These are phyloP conservation scores for Mallotus villosus DNA, from an alignment of 2,797 vertebrate genomes.

Conservation along the genomic window DNA sequence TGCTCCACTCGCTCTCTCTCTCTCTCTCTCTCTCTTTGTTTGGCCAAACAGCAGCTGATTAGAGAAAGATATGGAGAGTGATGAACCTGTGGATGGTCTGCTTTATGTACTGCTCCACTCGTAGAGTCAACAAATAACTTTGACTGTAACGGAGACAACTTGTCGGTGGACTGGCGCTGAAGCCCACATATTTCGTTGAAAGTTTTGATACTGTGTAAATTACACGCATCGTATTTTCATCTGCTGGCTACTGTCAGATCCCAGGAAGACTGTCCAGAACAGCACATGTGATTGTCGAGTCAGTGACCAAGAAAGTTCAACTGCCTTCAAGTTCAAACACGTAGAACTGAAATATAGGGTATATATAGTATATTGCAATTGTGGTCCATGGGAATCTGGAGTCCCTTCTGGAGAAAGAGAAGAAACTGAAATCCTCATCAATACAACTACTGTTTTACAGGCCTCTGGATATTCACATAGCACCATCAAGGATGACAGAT, in stretches of 20 bases:
- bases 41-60: conserved; percentile 25
- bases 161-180: conserved; percentile 20
- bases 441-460: conserved; percentile 36
- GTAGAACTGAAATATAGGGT: no score
- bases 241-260: conserved; percentile 35
- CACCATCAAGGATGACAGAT: conserved; percentile 39
- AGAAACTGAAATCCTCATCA: conserved; percentile 32
- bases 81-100: conserved; percentile 32
- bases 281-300: no score
- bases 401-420: conserved; percentile 39
- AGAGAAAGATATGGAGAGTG: conserved; percentile 27
- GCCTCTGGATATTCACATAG: conserved; percentile 21
- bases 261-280: conserved; percentile 8
- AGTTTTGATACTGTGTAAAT: conserved; percentile 31
- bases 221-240: conserved; percentile 39
- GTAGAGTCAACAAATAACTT: conserved; percentile 46
- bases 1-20: not conserved
- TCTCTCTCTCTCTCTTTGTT: not conserved
- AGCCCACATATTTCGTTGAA: conserved; percentile 32
- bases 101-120: conserved; percentile 35
- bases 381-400: conserved; percentile 35
- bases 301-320: no score
- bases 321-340: no score
- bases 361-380: conserved; percentile 25
- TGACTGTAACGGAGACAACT: conserved; percentile 34